Base-by-base conservation (phyloP, 1,140 invertebrate species). In the Drosophila lacteicornis region DNA sequence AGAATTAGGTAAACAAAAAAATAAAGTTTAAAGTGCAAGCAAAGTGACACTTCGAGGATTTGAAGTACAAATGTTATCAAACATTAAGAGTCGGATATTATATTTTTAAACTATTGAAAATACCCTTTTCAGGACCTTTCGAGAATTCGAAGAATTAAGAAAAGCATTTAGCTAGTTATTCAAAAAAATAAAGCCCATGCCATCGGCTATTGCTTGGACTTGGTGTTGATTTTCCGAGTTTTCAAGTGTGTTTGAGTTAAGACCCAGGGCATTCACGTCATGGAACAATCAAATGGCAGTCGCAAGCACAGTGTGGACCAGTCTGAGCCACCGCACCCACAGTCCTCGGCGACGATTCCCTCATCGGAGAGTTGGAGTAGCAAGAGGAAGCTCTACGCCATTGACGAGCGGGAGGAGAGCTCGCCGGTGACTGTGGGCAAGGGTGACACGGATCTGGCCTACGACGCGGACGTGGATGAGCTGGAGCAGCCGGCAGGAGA, bases 381-480 rank as follows among this genome's bases (percentile, higher is more conserved):
- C 4, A 87, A 91, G 53, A 59, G 87, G 5, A 91, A 91, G 47
- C 88, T 91, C 49, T 91, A 91, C 36, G 73, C 87, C 53, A 91
- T 91, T 51, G 80, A 87, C 7, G 88, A 91, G 68, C 75, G 79
- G 9, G 83, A 78, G 40, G 87, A 91, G 71, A 74, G 66, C 22
- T 82, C 75, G 12, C 81, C 81, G 25, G 57, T 71, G 58, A 79
- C 75, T 55, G 75, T 76, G 46, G 42, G 67, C n/a, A 80, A 78
- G 49, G 40, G 33, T 27, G 70, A 79, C 40, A 17, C 79, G 11
- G 91, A 92, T 57, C 50, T 68, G 46, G 91, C 91, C 40, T 92
- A 92, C 66, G 91, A 92, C 70, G 91, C 86, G 19, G 91, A 92
- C 70, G 91, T 91, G 59, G 91, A 92, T 74, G 91, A 92, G 49